These are phyloP conservation scores for Coreius guichenoti DNA, from an alignment of 2,797 vertebrate genomes.

Conservation along the genomic window DNA sequence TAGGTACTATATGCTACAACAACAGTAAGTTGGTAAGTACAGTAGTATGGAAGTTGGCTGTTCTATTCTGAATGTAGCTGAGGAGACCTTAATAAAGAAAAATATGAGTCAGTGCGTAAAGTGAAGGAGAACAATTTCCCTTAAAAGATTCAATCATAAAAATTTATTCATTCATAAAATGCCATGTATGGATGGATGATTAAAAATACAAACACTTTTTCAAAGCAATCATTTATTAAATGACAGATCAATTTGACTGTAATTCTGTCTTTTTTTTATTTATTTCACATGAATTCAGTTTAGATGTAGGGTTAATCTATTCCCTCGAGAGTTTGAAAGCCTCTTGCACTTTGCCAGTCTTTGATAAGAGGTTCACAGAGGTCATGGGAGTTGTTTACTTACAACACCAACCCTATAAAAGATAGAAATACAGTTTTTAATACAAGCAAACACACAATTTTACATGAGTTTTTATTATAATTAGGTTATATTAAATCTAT, in stretches of 20 bases:
- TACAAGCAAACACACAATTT: not conserved
- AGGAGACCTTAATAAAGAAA: not conserved
- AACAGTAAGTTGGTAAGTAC: not conserved
- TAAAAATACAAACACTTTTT: not conserved
- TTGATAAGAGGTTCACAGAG: constrained; percentile 24
- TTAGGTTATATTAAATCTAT: not conserved
- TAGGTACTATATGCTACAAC: not conserved
- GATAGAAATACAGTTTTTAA: constrained; percentile 19
- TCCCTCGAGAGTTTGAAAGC: not conserved
- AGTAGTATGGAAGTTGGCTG: not conserved
- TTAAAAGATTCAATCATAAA: not conserved
- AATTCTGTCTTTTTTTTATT: too few relatives aligned
- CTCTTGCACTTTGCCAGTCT: constrained; percentile 19
- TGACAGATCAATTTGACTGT: not conserved
- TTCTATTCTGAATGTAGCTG: not conserved
- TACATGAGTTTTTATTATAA: not conserved
- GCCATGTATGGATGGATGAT: not conserved
- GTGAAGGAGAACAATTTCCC: too few relatives aligned
- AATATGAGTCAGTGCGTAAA: too few relatives aligned
- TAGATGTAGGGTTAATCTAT: not conserved
- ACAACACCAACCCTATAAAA: constrained; percentile 54
- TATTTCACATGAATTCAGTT: not conserved
- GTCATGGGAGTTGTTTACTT: constrained; percentile 29
- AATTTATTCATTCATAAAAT: not conserved
- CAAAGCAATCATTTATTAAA: not conserved